Evolutionary conservation across 2,888 invertebrate genomes (phyloP).

Genomic region (Zootermopsis nevadensis): DNA sequence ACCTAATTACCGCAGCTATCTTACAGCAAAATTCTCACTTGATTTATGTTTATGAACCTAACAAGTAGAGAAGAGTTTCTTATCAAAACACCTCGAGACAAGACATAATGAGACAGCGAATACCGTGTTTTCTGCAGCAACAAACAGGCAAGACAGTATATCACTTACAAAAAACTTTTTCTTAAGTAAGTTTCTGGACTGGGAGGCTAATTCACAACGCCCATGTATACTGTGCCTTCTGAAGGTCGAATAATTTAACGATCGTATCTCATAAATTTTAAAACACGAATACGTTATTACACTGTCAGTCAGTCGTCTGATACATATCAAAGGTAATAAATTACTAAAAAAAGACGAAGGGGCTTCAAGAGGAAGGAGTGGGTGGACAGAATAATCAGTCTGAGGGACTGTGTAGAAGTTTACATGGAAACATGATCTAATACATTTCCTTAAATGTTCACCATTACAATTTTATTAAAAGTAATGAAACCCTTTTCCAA

Average conservation of each 20-base stretch:
- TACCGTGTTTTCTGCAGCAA: neutral
- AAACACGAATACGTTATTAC: slow-evolving; percentile 35
- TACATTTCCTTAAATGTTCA: no score
- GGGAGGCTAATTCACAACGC: slow-evolving; percentile 13
- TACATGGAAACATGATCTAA: neutral
- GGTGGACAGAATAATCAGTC: slow-evolving; percentile 2
- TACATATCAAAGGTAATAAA: slow-evolving; percentile 38
- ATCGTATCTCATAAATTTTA: slow-evolving; percentile 39
- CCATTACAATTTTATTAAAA: no score
- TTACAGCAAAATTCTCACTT: no score
- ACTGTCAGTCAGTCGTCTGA: slow-evolving; percentile 37
- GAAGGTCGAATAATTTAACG: slow-evolving; percentile 37
- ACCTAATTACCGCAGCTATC: no score
- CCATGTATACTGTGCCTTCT: neutral
- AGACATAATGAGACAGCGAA: neutral
- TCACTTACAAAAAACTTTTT: neutral
- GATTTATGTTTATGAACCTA: no score
- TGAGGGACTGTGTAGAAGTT: neutral
- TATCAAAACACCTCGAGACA: no score
- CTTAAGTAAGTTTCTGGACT: neutral
- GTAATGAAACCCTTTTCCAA: no score
- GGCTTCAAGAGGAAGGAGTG: slow-evolving; percentile 7
- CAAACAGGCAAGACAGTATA: slow-evolving; percentile 6
- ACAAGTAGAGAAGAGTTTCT: no score
- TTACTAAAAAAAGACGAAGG: slow-evolving; percentile 8